Evolutionary conservation across 2,113 vertebrate species (phyloP).

Genomic region (Fregata magnificens): DNA sequence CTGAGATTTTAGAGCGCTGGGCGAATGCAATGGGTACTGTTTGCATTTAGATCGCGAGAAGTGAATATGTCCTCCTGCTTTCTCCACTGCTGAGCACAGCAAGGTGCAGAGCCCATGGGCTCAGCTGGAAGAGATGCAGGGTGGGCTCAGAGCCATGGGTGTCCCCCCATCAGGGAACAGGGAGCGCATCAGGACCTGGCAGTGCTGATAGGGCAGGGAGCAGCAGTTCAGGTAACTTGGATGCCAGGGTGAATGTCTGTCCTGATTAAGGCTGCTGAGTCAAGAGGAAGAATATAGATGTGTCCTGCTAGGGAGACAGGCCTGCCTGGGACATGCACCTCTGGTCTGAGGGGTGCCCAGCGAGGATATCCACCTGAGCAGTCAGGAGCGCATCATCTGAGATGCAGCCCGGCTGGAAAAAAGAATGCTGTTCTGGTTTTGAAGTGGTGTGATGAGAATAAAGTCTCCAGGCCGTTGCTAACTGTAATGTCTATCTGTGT

Average conservation of each 20-base stretch:
- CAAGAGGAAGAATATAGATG: neutral
- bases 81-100: fast-evolving
- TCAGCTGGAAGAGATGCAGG: neutral
- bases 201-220: neutral
- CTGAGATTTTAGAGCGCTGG: neutral
- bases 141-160: neutral
- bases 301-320: neutral
- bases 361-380: too few relatives aligned
- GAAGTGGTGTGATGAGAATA: neutral
- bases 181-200: neutral
- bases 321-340: fast-evolving
- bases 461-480: neutral
- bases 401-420: neutral
- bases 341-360: neutral
- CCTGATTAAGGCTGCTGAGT: neutral
- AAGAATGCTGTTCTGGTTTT: neutral
- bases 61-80: neutral
- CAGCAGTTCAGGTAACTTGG: neutral
- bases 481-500: neutral
- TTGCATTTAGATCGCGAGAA: neutral
- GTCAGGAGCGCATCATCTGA: neutral
- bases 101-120: neutral
- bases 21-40: neutral
- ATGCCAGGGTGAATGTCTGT: neutral
- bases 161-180: neutral